phyloP scores from a whole-genome alignment of 2,797 vertebrate genomes.

The Scolopax rusticola region DNA sequence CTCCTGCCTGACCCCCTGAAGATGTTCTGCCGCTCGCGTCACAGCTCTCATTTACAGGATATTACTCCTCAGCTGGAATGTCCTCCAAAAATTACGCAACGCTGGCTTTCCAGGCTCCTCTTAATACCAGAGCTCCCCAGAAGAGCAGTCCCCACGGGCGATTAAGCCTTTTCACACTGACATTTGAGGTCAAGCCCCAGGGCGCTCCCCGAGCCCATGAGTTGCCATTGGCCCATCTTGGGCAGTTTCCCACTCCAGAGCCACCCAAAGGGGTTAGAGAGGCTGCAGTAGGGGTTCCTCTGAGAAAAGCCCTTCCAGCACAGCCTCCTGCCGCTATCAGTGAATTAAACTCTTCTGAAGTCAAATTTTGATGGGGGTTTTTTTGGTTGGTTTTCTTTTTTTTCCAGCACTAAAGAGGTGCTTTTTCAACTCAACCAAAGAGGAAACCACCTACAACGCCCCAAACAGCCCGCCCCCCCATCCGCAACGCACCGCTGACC shows the following conservation, averaged over 20 bases:
- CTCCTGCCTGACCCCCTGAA: fast-evolving
- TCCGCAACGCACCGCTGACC: not conserved
- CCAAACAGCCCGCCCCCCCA: not conserved
- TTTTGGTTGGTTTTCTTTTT: fast-evolving
- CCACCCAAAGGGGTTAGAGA: fast-evolving
- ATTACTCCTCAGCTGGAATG: not conserved
- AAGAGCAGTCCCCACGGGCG: not conserved
- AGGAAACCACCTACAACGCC: not conserved
- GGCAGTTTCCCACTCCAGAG: not conserved
- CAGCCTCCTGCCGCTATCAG: not conserved
- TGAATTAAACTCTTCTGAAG: fast-evolving
- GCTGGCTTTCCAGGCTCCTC: not conserved
- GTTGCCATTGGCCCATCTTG: fast-evolving
- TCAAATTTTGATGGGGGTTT: not conserved
- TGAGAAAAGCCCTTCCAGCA: not conserved
- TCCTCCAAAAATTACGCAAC: not conserved
- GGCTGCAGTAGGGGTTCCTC: fast-evolving
- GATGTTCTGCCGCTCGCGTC: fast-evolving
- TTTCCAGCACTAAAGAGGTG: too few species aligned
- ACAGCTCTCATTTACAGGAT: not conserved
- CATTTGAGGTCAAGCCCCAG: not conserved
- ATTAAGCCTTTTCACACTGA: fast-evolving
- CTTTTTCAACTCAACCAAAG: not conserved
- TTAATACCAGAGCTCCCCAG: fast-evolving
- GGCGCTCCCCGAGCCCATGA: fast-evolving